Percentiles rank a stretch among this genome's conserved stretches.
Conservation (phyloP, 2,113 vertebrate genomes). For the Erinaceus europaeus region DNA sequence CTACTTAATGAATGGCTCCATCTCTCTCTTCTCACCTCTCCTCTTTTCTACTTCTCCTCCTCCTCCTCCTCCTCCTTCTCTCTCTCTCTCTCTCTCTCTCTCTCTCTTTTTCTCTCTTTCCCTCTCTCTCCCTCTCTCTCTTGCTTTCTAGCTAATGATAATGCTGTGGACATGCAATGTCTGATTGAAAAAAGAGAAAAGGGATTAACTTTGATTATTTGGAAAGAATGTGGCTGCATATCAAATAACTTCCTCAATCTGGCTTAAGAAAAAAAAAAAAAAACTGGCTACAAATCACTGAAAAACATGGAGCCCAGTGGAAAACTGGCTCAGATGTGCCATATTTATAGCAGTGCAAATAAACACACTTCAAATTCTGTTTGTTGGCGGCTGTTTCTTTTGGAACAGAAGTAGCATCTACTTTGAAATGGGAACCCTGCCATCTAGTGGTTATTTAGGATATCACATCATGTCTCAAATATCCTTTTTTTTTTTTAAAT, state of each 20-base stretch:
- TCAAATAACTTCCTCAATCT: slow-evolving; percentile 47
- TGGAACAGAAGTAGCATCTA: not conserved
- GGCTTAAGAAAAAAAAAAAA: not conserved
- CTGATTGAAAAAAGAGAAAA: slow-evolving; percentile 51
- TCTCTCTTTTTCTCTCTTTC: no score
- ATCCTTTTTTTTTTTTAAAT: not conserved
- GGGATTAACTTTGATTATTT: slow-evolving; percentile 27
- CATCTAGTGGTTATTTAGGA: slow-evolving; percentile 75
- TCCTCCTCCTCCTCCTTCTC: no score
- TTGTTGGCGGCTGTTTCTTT: slow-evolving; percentile 29
- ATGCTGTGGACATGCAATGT: not conserved
- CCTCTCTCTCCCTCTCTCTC: no score
- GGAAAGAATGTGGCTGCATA: slow-evolving; percentile 21
- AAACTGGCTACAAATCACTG: not conserved
- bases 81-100: no score
- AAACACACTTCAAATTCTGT: slow-evolving; percentile 57
- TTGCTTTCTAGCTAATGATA: no score
- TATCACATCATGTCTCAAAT: not conserved
- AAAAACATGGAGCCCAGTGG: slow-evolving; percentile 43
- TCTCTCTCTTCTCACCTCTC: slow-evolving; percentile 20
- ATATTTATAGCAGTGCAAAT: slow-evolving; percentile 51
- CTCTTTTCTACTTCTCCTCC: no score
- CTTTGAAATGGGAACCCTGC: slow-evolving; percentile 82
- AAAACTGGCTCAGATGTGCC: slow-evolving; percentile 53
- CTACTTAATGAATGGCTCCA: not conserved